phyloP scores from a whole-genome alignment of 1,140 invertebrate species.

The Heliconius nattereri region DNA sequence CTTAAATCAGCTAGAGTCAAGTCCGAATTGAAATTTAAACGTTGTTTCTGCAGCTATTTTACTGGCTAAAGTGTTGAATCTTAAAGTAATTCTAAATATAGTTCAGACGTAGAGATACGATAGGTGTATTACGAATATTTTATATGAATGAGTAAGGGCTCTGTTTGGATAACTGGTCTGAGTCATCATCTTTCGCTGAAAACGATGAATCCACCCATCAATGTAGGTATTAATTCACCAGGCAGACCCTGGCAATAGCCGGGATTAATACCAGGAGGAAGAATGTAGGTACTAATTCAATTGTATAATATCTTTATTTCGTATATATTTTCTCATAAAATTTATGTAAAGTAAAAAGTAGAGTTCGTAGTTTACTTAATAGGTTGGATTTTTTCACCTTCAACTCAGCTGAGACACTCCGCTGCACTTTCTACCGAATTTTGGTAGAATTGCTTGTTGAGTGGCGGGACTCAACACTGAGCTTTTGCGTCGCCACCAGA shows the following conservation, averaged over 20 bases:
- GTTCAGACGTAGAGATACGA: slow-evolving; percentile 25
- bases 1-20: background rate
- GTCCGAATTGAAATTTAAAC: background rate
- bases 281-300: background rate
- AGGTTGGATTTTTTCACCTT: background rate
- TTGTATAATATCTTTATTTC: background rate
- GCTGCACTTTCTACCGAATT: too few relatives aligned
- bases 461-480: too few relatives aligned
- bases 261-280: too few relatives aligned
- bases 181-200: slow-evolving; percentile 56
- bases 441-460: too few relatives aligned
- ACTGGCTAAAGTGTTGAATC: slow-evolving; percentile 10
- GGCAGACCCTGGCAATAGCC: too few relatives aligned
- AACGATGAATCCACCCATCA: slow-evolving; percentile 43
- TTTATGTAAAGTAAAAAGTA: background rate
- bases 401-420: too few relatives aligned
- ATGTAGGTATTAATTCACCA: background rate
- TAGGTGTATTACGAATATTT: slow-evolving; percentile 39
- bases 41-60: background rate
- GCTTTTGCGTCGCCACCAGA: too few relatives aligned
- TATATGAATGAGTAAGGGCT: slow-evolving; percentile 51
- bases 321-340: background rate
- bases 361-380: background rate
- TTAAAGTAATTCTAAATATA: slow-evolving; percentile 27
- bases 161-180: slow-evolving; percentile 43